phyloP scores from a whole-genome alignment of 2,888 invertebrate species.

The Lycophotia porphyrea region DNA sequence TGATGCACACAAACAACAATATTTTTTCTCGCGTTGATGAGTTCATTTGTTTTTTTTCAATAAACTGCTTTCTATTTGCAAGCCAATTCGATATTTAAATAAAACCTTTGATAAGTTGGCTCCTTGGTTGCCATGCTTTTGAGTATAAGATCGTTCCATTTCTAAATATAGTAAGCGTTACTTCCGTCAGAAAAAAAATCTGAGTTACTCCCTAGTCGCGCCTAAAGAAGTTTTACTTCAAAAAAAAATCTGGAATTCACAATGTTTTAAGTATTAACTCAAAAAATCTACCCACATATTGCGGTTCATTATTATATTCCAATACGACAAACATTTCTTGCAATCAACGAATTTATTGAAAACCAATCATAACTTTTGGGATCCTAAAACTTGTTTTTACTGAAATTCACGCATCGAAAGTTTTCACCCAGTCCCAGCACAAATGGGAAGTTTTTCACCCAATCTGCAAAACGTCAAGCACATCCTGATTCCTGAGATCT shows the following conservation, averaged over 20 bases:
- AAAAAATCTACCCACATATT: background rate
- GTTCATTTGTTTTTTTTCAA: too few species aligned
- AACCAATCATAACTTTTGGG: slow-evolving; percentile 55
- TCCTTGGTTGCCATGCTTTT: too few species aligned
- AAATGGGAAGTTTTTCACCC: slow-evolving; percentile 42
- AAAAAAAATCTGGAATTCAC: background rate
- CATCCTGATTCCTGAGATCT: slow-evolving; percentile 20
- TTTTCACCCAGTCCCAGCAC: slow-evolving; percentile 9
- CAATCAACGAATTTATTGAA: slow-evolving; percentile 37
- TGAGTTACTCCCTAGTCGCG: too few species aligned
- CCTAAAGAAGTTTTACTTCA: too few species aligned
- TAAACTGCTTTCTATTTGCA: too few species aligned
- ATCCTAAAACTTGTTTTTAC: slow-evolving; percentile 37
- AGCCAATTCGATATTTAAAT: too few species aligned
- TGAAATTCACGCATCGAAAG: slow-evolving; percentile 33
- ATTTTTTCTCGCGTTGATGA: too few species aligned
- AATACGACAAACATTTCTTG: slow-evolving; percentile 30
- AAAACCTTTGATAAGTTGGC: too few species aligned
- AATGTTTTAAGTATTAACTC: background rate
- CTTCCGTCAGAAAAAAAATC: too few species aligned
- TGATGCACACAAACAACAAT: too few species aligned
- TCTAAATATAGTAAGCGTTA: too few species aligned
- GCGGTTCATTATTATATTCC: slow-evolving; percentile 10
- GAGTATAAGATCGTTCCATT: too few species aligned
- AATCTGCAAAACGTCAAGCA: slow-evolving; percentile 45